Conservation (phyloP, 2,113 vertebrate species). For the Elaphurus davidianus region DNA sequence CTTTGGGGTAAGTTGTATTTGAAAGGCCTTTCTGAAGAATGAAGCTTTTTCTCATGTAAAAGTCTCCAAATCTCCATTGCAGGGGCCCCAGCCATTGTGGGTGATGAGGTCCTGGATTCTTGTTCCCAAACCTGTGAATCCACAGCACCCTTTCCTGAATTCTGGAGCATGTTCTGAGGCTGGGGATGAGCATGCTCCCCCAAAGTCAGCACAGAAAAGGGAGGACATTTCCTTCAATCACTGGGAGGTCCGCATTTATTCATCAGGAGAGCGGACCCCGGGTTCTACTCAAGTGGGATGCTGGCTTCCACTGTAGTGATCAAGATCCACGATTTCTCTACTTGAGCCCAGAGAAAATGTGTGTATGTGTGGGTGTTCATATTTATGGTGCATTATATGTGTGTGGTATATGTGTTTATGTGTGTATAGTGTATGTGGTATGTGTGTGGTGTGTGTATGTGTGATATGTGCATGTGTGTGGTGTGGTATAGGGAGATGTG, state of each 20-base stretch:
- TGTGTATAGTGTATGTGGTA: background rate
- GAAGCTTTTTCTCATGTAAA: background rate
- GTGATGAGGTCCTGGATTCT: background rate
- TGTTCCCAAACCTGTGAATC: background rate
- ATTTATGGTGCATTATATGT: background rate
- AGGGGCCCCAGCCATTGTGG: background rate
- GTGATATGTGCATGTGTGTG: background rate
- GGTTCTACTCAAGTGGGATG: background rate
- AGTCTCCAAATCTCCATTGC: background rate
- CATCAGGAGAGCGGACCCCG: background rate
- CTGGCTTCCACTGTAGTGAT: background rate
- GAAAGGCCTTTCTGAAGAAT: background rate
- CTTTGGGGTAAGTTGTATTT: background rate
- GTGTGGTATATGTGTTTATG: background rate
- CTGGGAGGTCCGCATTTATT: background rate
- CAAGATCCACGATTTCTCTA: background rate
- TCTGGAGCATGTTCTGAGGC: background rate
- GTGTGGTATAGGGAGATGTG: background rate
- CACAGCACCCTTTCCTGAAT: rapidly evolving
- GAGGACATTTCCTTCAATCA: background rate
- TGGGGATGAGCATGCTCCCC: background rate
- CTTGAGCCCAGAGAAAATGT: background rate
- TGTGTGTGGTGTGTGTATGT: background rate
- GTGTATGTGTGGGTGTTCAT: background rate
- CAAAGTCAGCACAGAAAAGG: background rate